Percentiles rank a stretch among this genome's conserved stretches.
These are phyloP conservation scores for Homarus gammarus DNA, from an alignment of 2,888 invertebrate species.

Conservation along the genomic window DNA sequence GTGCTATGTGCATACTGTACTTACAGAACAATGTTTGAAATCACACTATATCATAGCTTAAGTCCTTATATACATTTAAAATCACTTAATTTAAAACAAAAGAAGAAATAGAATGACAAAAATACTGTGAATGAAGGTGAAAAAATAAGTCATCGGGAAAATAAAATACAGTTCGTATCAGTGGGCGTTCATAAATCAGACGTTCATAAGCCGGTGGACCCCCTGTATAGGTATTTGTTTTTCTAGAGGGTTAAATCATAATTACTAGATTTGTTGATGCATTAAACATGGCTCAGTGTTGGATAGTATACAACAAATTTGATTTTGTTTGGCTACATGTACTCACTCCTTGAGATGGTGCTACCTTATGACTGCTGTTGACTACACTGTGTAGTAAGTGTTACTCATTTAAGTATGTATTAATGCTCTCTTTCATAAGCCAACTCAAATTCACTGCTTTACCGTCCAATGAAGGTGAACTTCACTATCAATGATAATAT, in stretches of 20 bases:
- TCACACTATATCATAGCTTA: too few species aligned
- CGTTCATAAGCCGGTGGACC: too few species aligned
- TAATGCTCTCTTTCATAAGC: conserved; percentile 59
- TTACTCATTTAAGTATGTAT: conserved; percentile 50
- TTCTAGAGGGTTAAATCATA: not conserved
- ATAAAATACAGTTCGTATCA: too few species aligned
- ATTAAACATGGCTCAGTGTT: conserved; percentile 30
- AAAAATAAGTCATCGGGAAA: too few species aligned
- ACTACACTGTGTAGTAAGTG: conserved; percentile 51
- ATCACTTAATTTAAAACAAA: too few species aligned
- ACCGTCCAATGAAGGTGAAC: conserved; percentile 69
- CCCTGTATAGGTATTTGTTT: not conserved
- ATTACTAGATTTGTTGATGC: conserved; percentile 3
- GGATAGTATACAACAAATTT: conserved; percentile 16
- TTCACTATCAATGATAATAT: conserved; percentile 63
- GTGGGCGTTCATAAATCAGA: too few species aligned
- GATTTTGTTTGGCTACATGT: conserved; percentile 22
- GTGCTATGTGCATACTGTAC: too few species aligned
- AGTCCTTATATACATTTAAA: too few species aligned
- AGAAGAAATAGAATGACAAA: too few species aligned
- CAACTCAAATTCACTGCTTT: conserved; percentile 71
- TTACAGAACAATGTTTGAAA: too few species aligned
- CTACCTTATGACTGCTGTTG: conserved; percentile 62
- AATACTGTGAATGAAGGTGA: too few species aligned
- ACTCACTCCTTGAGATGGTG: conserved; percentile 61